Evolutionary conservation across 2,888 invertebrate species (phyloP).

Genomic region (Empis livida): DNA sequence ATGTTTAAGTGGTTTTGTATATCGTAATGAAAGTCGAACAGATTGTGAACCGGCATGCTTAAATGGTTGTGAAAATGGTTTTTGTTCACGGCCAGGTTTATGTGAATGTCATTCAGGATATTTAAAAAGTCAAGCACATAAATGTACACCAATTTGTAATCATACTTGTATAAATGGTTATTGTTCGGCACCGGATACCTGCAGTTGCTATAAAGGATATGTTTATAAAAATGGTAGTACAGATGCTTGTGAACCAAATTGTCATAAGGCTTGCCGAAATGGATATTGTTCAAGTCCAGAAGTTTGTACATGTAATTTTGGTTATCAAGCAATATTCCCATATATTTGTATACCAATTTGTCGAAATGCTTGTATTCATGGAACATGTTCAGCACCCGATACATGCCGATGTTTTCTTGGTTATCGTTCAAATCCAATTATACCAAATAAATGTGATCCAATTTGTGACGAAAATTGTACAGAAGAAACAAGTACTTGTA

Average conservation of each 20-base stretch:
- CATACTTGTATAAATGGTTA: slow-evolving; percentile 26
- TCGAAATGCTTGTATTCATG: slow-evolving; percentile 22
- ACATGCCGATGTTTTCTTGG: slow-evolving; percentile 38
- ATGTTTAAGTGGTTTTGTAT: slow-evolving; percentile 25
- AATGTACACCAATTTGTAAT: slow-evolving; percentile 23
- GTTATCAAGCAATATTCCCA: slow-evolving; percentile 9
- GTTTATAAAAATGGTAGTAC: slow-evolving; percentile 18
- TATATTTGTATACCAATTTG: slow-evolving; percentile 27
- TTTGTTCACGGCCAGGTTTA: slow-evolving; percentile 25
- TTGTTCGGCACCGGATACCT: slow-evolving; percentile 33
- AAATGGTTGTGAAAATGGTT: slow-evolving; percentile 33
- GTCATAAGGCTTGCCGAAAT: slow-evolving; percentile 25
- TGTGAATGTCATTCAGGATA: slow-evolving; percentile 30
- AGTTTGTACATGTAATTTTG: slow-evolving; percentile 28
- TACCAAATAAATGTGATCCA: slow-evolving; percentile 21
- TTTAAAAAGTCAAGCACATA: slow-evolving; percentile 19
- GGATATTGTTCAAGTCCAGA: slow-evolving; percentile 34
- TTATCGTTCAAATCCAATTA: slow-evolving; percentile 18
- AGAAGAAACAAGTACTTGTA: slow-evolving; percentile 23
- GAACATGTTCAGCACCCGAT: slow-evolving; percentile 31
- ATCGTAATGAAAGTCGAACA: slow-evolving; percentile 21
- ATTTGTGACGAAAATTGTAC: slow-evolving; percentile 24
- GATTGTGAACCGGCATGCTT: slow-evolving; percentile 28
- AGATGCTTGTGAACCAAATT: slow-evolving; percentile 25
- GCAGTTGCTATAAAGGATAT: slow-evolving; percentile 21